Evolutionary conservation across 1,140 invertebrate species (phyloP).

Genomic region (Cephus cinctus): DNA sequence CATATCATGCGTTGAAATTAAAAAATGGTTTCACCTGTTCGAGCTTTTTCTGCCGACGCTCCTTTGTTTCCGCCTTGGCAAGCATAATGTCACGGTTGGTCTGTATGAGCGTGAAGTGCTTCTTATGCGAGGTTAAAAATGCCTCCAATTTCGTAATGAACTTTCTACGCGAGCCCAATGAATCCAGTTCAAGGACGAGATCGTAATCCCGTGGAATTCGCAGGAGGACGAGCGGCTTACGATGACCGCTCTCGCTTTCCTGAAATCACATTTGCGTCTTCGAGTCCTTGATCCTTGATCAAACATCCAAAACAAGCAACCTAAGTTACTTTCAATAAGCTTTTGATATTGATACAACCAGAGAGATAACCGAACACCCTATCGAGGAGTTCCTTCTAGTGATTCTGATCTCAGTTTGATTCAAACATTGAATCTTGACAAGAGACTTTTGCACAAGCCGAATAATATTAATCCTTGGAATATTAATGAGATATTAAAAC

Average conservation of each 20-base stretch:
- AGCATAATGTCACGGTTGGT: constrained; percentile 82
- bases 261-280: constrained; percentile 54
- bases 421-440: too few relatives aligned
- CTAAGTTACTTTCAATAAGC: too few relatives aligned
- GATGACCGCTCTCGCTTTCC: constrained; percentile 72
- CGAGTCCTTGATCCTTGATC: too few relatives aligned
- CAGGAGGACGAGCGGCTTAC: constrained; percentile 80
- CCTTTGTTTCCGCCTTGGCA: constrained; percentile 92
- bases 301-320: too few relatives aligned
- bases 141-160: constrained; percentile 89
- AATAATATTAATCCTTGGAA: too few relatives aligned
- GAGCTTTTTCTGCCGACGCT: constrained; percentile 87
- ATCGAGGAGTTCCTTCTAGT: too few relatives aligned
- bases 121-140: constrained; percentile 81
- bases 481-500: too few relatives aligned
- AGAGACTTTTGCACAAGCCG: too few relatives aligned
- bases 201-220: constrained; percentile 92
- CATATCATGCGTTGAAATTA: not conserved
- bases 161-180: constrained; percentile 75
- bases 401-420: too few relatives aligned
- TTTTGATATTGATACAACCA: too few relatives aligned
- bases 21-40: constrained; percentile 61
- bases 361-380: too few relatives aligned
- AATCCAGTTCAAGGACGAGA: constrained; percentile 91
- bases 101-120: constrained; percentile 65